Evolutionary conservation across 2,797 vertebrate species (phyloP).

Genomic region (Pachyuromys duprasi): DNA sequence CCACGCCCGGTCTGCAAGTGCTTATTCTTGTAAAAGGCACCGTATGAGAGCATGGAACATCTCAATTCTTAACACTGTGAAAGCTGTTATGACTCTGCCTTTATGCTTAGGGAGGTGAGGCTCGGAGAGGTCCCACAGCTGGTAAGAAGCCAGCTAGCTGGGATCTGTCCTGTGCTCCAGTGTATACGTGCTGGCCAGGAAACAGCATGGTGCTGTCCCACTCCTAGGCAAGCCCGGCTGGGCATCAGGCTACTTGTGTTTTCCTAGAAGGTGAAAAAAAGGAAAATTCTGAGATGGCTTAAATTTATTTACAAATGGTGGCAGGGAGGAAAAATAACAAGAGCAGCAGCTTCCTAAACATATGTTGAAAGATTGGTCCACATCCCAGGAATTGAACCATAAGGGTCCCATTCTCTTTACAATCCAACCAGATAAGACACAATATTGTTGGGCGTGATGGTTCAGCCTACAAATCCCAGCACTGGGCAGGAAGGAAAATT

Average conservation of each 20-base stretch:
- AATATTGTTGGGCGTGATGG: not conserved
- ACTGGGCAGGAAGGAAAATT: not conserved
- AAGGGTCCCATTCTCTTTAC: not conserved
- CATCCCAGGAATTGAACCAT: not conserved
- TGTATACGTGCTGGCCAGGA: accelerated
- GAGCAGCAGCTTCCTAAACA: not conserved
- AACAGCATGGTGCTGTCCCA: not conserved
- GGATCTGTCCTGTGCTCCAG: not conserved
- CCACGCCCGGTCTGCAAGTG: not conserved
- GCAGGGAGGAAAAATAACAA: not conserved
- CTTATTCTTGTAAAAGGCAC: not conserved
- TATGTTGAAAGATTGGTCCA: not conserved
- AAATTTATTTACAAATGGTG: not conserved
- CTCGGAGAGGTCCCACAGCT: not conserved
- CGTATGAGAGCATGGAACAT: not conserved
- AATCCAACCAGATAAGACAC: not conserved
- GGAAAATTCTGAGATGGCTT: not conserved
- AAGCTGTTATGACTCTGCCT: not conserved
- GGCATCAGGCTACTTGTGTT: not conserved
- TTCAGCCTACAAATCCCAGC: not conserved
- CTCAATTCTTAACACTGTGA: not conserved
- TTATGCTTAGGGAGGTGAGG: not conserved
- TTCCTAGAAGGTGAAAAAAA: not conserved
- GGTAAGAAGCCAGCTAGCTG: not conserved
- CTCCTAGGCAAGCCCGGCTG: not conserved